phyloP scores from a whole-genome alignment of 2,797 vertebrate species.

The Acipenser ruthenus region DNA sequence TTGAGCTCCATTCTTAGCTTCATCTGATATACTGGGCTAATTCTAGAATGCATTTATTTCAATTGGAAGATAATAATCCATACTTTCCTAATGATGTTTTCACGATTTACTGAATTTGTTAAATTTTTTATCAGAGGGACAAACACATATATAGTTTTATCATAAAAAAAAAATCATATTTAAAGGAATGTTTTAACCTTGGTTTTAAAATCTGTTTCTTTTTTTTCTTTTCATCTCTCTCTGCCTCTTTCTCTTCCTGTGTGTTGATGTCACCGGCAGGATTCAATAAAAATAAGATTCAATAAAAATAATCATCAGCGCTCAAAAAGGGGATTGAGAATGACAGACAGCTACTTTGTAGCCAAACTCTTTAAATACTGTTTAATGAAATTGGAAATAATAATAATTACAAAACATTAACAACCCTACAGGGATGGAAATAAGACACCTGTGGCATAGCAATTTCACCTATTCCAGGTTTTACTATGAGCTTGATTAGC shows the following conservation, averaged over 20 bases:
- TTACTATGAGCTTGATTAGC: conserved; percentile 11
- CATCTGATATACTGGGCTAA: conserved; percentile 11
- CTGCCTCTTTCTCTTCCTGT: neutral
- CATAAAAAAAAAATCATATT: neutral
- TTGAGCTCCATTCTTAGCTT: conserved; percentile 13
- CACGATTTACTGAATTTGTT: no score
- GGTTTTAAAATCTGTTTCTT: neutral
- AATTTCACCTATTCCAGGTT: conserved; percentile 15
- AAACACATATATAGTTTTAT: no score
- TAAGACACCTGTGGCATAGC: conserved; percentile 12
- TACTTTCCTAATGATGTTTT: neutral
- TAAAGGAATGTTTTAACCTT: conserved; percentile 2
- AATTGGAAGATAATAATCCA: conserved; percentile 10
- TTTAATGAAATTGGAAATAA: conserved; percentile 13
- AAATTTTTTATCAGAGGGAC: no score
- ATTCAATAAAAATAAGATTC: conserved; percentile 1
- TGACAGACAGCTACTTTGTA: conserved; percentile 16
- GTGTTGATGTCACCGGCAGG: neutral
- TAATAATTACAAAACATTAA: no score
- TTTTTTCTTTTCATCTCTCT: neutral
- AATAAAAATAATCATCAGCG: conserved; percentile 2
- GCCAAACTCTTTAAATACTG: conserved; percentile 12
- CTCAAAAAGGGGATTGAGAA: conserved; percentile 3
- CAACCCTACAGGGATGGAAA: neutral
- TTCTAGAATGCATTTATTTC: conserved; percentile 15